Base-by-base conservation (phyloP, 2,797 vertebrate species). In the Fistularia commersonii region DNA sequence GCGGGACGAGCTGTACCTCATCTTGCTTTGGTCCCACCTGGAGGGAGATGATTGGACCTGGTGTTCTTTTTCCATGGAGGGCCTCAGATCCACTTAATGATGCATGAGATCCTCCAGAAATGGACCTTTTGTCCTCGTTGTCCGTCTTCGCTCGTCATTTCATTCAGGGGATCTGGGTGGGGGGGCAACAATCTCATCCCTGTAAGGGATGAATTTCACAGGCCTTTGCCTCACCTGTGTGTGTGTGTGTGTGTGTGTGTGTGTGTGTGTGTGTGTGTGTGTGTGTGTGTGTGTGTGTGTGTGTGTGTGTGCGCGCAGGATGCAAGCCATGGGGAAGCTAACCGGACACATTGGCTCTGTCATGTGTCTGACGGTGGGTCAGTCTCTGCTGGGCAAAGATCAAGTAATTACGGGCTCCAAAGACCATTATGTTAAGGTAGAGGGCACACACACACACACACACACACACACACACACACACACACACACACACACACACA, bases 341-440 rank as follows among this genome's bases (percentile, higher is more conserved):
- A 94, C 88, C 0, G 97, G 97, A 39, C 97, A 99, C 83, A 97
- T 94, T 0, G 97, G 96, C 8, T 93, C 97, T 0, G 96, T 99
- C 77, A 99, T 99, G 94, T 98, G 96, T 77, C 88, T 99, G 48
- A 99, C 96, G 0, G 95, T 96, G 66, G 93, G 91, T 66, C 93
- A 92, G 79, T 95, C 94, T 0, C 59, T 90, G 1, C 91, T 83
- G 67, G 93, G 91, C 61, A 95, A 93, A 5, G 96, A 98, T 83
- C 91, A 97, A 79, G 94, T 99, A 55, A 93, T 99, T 78, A 99
- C 97, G 0, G 97, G 97, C 61, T 99, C 97, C 64, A 99, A 99
- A 78, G 97, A 99, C 78, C 97, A 99, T 81, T 99, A 98, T 0
- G 92, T 99, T 60, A 98, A 98, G 95, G 97, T 98, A 67, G 1